Conservation (phyloP, 2,888 invertebrate species). For the Volucella bombylans region DNA sequence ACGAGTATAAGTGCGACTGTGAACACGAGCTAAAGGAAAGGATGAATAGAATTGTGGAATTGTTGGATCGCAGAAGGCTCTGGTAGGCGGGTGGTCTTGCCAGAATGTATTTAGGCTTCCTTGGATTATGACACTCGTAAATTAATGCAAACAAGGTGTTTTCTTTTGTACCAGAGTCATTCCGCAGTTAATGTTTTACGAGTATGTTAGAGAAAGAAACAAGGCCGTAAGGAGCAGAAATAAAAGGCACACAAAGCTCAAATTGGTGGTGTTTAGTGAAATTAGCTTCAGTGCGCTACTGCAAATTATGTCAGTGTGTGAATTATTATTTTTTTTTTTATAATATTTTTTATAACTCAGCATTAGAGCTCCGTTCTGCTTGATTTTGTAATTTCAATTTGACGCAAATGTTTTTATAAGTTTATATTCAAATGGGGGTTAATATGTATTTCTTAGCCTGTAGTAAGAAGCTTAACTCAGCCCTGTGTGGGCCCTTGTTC, state of each 20-base stretch:
- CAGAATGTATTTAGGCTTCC: constrained; percentile 23
- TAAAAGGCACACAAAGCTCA: constrained; percentile 31
- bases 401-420: too few relatives aligned
- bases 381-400: too few relatives aligned
- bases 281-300: constrained; percentile 44
- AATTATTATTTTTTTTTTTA: too few relatives aligned
- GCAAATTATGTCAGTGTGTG: too few relatives aligned
- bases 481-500: too few relatives aligned
- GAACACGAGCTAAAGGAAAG: constrained; percentile 37
- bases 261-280: constrained; percentile 44
- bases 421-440: too few relatives aligned
- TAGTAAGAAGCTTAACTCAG: too few relatives aligned
- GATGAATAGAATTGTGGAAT: constrained; percentile 47
- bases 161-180: constrained; percentile 54
- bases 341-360: too few relatives aligned
- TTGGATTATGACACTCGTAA: constrained; percentile 70
- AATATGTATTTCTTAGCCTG: too few relatives aligned
- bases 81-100: constrained; percentile 6
- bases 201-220: constrained; percentile 48
- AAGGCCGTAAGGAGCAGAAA: constrained; percentile 30
- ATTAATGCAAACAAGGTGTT: constrained; percentile 70
- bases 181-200: constrained; percentile 56
- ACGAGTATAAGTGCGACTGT: too few relatives aligned
- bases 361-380: too few relatives aligned
- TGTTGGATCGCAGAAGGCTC: constrained; percentile 1